These are phyloP conservation scores for Alloplasta piceator DNA, from an alignment of 2,888 invertebrate species.

Conservation along the genomic window DNA sequence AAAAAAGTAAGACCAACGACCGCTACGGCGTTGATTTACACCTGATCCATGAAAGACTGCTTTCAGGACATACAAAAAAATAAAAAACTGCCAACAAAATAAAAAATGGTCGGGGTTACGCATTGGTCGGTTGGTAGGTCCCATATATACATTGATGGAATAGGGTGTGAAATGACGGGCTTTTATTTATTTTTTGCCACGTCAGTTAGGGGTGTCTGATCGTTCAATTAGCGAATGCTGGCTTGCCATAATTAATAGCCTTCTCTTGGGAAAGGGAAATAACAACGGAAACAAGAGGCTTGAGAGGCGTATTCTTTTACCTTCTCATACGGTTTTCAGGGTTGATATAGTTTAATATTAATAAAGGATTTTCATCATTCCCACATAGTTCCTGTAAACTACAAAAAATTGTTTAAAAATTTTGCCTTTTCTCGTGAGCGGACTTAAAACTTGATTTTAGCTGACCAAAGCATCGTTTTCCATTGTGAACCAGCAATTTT, in stretches of 20 bases:
- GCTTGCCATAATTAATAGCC: slow-evolving; percentile 64
- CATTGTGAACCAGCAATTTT: slow-evolving; percentile 12
- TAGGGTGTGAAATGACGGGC: slow-evolving; percentile 45
- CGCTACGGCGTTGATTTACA: too few relatives aligned
- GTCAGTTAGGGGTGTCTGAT: slow-evolving; percentile 65
- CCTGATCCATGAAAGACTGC: too few relatives aligned
- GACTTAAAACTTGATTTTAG: slow-evolving; percentile 60
- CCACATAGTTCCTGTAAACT: slow-evolving; percentile 46
- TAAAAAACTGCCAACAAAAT: too few relatives aligned
- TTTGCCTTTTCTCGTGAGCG: slow-evolving; percentile 6
- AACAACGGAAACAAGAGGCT: slow-evolving; percentile 14
- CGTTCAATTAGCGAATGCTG: slow-evolving; percentile 67
- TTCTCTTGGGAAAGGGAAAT: slow-evolving; percentile 10
- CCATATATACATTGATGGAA: not conserved
- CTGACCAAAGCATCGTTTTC: slow-evolving; percentile 6
- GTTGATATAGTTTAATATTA: slow-evolving; percentile 27
- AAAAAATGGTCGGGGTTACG: too few relatives aligned
- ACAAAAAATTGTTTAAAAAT: slow-evolving; percentile 26
- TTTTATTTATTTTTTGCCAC: slow-evolving; percentile 62
- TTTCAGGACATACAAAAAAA: too few relatives aligned
- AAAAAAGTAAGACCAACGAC: too few relatives aligned
- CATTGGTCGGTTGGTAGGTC: too few relatives aligned
- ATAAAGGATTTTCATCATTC: slow-evolving; percentile 15
- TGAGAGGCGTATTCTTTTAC: slow-evolving; percentile 25
- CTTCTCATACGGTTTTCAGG: slow-evolving; percentile 51